Evolutionary conservation across 2,888 invertebrate species (phyloP).

Genomic region (Polylopha cassiicola): DNA sequence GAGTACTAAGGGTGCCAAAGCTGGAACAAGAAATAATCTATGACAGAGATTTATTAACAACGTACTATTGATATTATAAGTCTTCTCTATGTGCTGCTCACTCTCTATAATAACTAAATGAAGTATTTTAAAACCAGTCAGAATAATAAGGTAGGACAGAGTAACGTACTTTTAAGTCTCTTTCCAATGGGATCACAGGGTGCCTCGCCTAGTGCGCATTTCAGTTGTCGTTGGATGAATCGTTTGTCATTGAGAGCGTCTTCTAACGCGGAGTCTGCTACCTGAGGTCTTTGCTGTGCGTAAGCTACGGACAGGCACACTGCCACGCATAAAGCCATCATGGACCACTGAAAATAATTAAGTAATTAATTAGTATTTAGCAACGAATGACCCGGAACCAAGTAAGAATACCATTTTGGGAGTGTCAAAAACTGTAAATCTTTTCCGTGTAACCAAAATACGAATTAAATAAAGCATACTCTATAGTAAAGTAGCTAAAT

Average conservation of each 20-base stretch:
- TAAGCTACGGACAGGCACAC: slow-evolving; percentile 41
- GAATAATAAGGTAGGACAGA: slow-evolving; percentile 7
- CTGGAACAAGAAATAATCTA: slow-evolving; percentile 60
- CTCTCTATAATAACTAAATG: no score
- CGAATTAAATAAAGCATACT: no score
- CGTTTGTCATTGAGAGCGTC: slow-evolving; percentile 82
- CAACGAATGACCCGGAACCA: no score
- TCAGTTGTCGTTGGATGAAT: slow-evolving; percentile 83
- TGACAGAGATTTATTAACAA: slow-evolving; percentile 8
- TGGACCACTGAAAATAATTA: slow-evolving; percentile 40
- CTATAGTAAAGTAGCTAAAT: no score
- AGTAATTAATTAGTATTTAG: slow-evolving; percentile 19
- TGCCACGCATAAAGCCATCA: slow-evolving; percentile 40
- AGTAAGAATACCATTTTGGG: no score
- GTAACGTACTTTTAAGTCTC: slow-evolving; percentile 81
- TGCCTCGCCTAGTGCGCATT: slow-evolving; percentile 84
- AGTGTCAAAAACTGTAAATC: no score
- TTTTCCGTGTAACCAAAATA: no score
- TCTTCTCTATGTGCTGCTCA: no score
- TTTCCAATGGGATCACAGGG: slow-evolving; percentile 85
- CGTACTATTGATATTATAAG: no score
- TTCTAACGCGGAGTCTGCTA: slow-evolving; percentile 82
- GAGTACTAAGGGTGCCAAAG: slow-evolving; percentile 84
- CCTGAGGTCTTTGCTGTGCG: slow-evolving; percentile 55
- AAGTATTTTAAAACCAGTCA: no score